Base-by-base conservation (phyloP, 2,797 vertebrate genomes). In the Miichthys miiuy region DNA sequence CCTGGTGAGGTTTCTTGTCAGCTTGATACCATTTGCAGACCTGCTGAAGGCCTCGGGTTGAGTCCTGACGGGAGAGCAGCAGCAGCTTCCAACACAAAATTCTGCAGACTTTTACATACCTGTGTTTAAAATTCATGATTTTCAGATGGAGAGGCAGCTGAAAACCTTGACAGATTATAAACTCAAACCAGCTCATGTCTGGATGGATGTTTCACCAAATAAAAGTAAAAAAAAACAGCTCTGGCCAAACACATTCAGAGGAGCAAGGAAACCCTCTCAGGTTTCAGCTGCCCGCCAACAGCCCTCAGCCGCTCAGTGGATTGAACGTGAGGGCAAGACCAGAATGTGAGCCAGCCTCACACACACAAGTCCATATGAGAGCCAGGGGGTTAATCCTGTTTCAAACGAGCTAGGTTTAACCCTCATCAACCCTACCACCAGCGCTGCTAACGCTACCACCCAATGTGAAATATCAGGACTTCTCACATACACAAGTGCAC, bases 381-480 rank as follows among this genome's bases (percentile, higher is more conserved):
- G 89, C 80, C 23, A 54, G 52, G 44, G 87, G 93, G 93, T 94
- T 95, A 95, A 95, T 92, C 92, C 93, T 55, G 73, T 88, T 94
- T 95, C 91, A 95, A 93, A 94, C 90, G 85, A 89, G 83, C 81
- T 44, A 80, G 89, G 87, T 90, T 94, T 91, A 92, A 93, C 91
- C 91, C 89, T 80, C 75, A 77, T 91, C 92, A 91, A 90, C 91
- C 85, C 74, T 77, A 77, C 87, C 91, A 80, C 92, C 89, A 86
- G 77, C 51, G 56, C 72, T 82, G 90, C 85, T 80, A 62, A 74
- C 54, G 41, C 80, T 51, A 20, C 87, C 84, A 84, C 90, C 82
- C 87, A 84, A 87, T 82, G 74, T 51, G 75, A 84, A 77, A 78
- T 73, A 84, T 82, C 63, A 55, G 54, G 58, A 76, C 73, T 54